Conservation (phyloP, 2,797 vertebrate genomes). For the Hemitrygon akajei region DNA sequence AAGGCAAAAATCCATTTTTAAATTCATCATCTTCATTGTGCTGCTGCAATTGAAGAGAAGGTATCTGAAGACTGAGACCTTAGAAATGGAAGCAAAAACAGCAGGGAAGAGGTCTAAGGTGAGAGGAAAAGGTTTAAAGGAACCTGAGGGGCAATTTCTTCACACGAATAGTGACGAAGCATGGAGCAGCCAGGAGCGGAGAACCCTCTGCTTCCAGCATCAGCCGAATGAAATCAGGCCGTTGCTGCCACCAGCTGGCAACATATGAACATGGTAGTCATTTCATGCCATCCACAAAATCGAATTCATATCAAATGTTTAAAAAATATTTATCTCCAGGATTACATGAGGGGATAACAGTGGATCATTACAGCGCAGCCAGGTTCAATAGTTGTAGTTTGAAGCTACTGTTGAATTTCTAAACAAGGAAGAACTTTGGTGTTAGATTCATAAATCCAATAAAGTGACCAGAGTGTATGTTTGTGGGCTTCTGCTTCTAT, state of each 20-base stretch:
- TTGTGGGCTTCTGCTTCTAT: too few relatives aligned
- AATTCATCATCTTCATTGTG: too few relatives aligned
- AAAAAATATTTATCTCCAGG: not conserved
- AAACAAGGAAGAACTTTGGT: not conserved
- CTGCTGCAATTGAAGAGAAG: too few relatives aligned
- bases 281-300: not conserved
- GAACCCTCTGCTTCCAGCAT: not conserved
- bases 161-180: too few relatives aligned
- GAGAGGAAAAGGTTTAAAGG: too few relatives aligned
- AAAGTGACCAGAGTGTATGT: not conserved
- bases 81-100: too few relatives aligned
- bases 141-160: too few relatives aligned
- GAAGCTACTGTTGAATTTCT: not conserved
- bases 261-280: not conserved
- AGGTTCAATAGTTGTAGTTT: not conserved
- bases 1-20: too few relatives aligned
- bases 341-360: not conserved
- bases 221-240: not conserved
- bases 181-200: not conserved
- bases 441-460: not conserved
- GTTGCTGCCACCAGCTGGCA: not conserved
- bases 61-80: too few relatives aligned
- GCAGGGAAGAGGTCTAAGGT: too few relatives aligned
- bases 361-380: not conserved
- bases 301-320: not conserved